Evolutionary conservation across 2,888 invertebrate genomes (phyloP), one percentile per base, ranked within the genome.

Genomic region (Xanthorhoe designata): DNA sequence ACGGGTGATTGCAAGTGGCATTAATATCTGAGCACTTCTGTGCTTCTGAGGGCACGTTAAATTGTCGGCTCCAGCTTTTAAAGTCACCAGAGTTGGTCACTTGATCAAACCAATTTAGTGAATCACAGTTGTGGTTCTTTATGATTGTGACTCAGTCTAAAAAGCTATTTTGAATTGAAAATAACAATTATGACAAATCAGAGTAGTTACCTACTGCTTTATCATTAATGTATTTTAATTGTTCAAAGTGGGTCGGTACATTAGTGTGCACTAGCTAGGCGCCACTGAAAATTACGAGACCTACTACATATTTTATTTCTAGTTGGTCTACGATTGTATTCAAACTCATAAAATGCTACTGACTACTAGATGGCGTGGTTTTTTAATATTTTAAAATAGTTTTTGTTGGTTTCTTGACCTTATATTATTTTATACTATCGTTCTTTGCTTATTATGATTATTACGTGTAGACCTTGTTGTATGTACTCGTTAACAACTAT

Each of bases 301-400:
- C n/a, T n/a, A n/a, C n/a, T 24, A 24, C 4, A 24, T 3, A 24
- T 24, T 24, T 24, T 3, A 24, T 3, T 24, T 24, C 24, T 3
- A 24, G 24, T 24, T 24, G 24, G 1, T 24, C 4, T 38, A 2
- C 9, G 8, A 38, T 38, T 38, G 35, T 38, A 2, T 38, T 24
- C 1, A 9, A 38, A 38, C 35, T 38, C 10, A 38, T 38, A 10
- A 7, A 13, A 42, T 51, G 60, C 82, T 82, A 81, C 72, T 82
- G 64, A 53, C 19, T 71, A 66, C 75, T 60, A 84, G 84, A 79
- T 84, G 84, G 82, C 84, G 83, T 61, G 3, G 38, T 10, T 13
- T 13, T 13, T 3, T 0, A 42, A 42, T 2, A 13, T 42, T 38
- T 42, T 10, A 13, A 42, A 2, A 13, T 10, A 42, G 13, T 4